A percentile compares a stretch with the other conserved stretches of the same genome.
Evolutionary conservation across 1,140 invertebrate genomes (phyloP).

Genomic region (Neotoxoptera formosana): DNA sequence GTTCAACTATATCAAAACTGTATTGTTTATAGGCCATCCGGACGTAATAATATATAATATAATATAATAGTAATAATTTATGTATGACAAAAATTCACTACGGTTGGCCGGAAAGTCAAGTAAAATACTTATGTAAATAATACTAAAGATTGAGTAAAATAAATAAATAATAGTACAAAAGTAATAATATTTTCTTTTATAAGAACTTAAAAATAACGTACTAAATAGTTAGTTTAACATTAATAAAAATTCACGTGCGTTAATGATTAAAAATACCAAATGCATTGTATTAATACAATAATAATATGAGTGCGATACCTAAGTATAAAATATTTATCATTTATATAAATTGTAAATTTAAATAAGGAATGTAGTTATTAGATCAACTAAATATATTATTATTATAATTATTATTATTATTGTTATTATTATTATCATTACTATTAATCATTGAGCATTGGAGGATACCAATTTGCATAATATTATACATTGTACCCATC

Average conservation of each 20-base stretch:
- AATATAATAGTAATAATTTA: background rate
- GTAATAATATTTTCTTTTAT: background rate
- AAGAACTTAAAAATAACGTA: conserved; percentile 15
- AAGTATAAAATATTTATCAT: conserved; percentile 20
- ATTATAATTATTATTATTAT: no score
- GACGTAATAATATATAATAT: background rate
- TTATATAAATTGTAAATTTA: background rate
- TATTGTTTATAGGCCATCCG: background rate
- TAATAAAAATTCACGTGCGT: conserved; percentile 29
- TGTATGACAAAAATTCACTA: conserved; percentile 9
- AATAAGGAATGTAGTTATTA: conserved; percentile 39
- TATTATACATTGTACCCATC: background rate
- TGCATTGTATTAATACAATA: conserved; percentile 12
- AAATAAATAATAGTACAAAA: conserved; percentile 54
- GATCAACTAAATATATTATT: background rate
- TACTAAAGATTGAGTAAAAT: background rate
- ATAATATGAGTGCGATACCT: conserved; percentile 7
- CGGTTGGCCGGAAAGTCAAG: background rate
- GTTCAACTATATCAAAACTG: background rate
- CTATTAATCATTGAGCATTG: conserved; percentile 3
- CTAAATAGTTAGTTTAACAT: conserved; percentile 18
- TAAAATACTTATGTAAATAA: conserved; percentile 5
- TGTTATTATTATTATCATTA: conserved; percentile 23
- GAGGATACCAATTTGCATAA: background rate
- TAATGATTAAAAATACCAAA: background rate